Evolutionary conservation across 2,888 invertebrate genomes (phyloP), one percentile per base, ranked within the genome.

Genomic region (Tenthredo distinguenda): DNA sequence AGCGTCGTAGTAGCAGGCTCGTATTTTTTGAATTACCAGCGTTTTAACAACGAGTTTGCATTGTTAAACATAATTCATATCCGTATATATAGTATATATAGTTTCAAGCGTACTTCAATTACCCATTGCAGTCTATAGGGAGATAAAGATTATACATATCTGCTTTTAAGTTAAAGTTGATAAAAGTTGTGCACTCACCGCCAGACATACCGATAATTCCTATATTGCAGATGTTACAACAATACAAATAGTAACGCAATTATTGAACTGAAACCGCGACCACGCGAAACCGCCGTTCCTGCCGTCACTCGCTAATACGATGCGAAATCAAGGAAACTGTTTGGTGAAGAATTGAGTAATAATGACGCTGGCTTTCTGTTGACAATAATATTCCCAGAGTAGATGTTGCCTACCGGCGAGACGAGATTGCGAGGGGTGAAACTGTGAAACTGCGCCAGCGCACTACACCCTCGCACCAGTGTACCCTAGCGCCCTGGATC

Each of bases 401-500:
- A 31, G 58, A 40, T 40, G 34, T 18, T 79, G 62, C 21, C 21
- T 40, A 9, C 81, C 62, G 58, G 62, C 15, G 21, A 18, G 62
- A 50, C 37, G 21, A 31, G 62, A 58, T 62, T 81, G 40, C 81
- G 62, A 37, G 81, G 81, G 58, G 58, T 62, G 62, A 62, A 81
- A 21, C 37, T 62, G 58, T 58, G 37, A 34, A 62, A 81, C 81
- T 81, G 81, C 81, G 81, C 62, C 81, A 81, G 81, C 81, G 81
- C 81, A 62, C 62, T 62, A 81, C 81, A 81, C 81, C 81, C 81
- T 81, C 81, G 90, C 91, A 90, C 90, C 88, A 88, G 90, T 90
- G 90, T 90, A 88, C 88, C 87, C 86, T 84, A 31, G 84, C 86
- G 85, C 50, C 31, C 84, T 37, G 68, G 84, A 86, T 86, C 86